phyloP scores from a whole-genome alignment of 2,113 vertebrate genomes.

The Thamnaconus septentrionalis region DNA sequence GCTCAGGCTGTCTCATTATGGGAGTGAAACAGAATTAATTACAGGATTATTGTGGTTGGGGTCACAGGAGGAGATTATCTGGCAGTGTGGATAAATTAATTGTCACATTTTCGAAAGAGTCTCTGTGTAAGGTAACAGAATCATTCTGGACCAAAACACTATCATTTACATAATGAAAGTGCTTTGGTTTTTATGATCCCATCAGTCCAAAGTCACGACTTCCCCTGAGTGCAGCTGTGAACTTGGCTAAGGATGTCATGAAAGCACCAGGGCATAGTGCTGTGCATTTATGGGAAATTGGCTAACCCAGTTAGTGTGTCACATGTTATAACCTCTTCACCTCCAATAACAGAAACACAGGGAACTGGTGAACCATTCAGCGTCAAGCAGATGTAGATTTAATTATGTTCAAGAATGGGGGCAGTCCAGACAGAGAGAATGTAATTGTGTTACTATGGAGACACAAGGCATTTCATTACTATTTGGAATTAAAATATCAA shows the following conservation, averaged over 20 bases:
- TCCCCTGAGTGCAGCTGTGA: neutral
- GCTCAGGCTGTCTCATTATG: constrained; percentile 20
- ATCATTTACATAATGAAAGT: neutral
- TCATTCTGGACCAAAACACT: neutral
- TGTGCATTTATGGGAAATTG: too few species aligned
- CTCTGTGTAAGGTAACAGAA: neutral
- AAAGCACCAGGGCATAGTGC: neutral
- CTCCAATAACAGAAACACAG: neutral
- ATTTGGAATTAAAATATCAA: too few species aligned
- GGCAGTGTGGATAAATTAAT: neutral
- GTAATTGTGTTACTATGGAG: too few species aligned
- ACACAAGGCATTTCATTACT: too few species aligned
- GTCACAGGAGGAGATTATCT: constrained; percentile 37
- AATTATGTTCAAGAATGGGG: too few species aligned
- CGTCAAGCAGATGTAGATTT: too few species aligned
- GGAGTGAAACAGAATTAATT: constrained; percentile 29
- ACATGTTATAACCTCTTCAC: neutral
- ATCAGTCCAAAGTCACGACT: neutral
- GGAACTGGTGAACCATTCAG: neutral
- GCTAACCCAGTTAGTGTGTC: neutral
- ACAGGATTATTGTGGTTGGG: constrained; percentile 33
- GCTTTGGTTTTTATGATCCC: neutral
- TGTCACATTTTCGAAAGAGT: neutral
- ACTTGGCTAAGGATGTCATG: neutral
- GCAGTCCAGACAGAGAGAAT: too few species aligned